Conservation (phyloP, 2,888 invertebrate species). For the Augiades crinisus region DNA sequence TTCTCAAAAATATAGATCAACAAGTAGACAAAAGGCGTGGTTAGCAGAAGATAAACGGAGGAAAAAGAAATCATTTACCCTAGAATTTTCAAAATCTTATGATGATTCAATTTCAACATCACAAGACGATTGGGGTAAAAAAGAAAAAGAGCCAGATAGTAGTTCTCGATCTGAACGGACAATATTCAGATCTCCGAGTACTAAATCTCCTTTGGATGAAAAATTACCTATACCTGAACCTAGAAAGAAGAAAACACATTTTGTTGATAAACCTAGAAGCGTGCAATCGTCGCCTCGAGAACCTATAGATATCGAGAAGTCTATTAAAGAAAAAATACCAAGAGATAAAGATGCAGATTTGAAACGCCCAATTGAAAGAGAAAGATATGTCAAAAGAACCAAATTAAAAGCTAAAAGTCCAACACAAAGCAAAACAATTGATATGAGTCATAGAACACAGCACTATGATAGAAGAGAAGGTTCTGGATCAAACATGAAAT, state of each 20-base stretch:
- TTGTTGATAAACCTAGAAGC: conserved; percentile 70
- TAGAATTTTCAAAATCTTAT: conserved; percentile 86
- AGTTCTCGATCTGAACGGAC: conserved; percentile 59
- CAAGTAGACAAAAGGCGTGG: conserved; percentile 77
- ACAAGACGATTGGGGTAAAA: conserved; percentile 72
- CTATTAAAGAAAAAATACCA: conserved; percentile 59
- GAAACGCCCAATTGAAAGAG: conserved; percentile 67
- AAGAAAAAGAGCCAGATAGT: conserved; percentile 54
- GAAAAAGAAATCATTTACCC: conserved; percentile 87
- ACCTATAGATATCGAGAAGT: conserved; percentile 61
- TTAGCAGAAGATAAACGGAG: conserved; percentile 86
- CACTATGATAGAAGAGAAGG: conserved; percentile 78
- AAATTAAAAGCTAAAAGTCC: conserved; percentile 76
- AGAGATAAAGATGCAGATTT: conserved; percentile 64
- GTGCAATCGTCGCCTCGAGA: conserved; percentile 69
- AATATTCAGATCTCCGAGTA: conserved; percentile 48
- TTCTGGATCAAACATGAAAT: conserved; percentile 73
- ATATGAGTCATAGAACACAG: conserved; percentile 57
- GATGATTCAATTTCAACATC: conserved; percentile 78
- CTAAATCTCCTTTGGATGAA: conserved; percentile 67
- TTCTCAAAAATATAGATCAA: conserved; percentile 72
- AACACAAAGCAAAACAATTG: conserved; percentile 63
- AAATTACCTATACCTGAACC: conserved; percentile 50
- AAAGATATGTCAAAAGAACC: conserved; percentile 72
- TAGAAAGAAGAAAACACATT: conserved; percentile 74